phyloP scores from a whole-genome alignment of 2,797 vertebrate genomes.

The Aselliscus stoliczkanus region DNA sequence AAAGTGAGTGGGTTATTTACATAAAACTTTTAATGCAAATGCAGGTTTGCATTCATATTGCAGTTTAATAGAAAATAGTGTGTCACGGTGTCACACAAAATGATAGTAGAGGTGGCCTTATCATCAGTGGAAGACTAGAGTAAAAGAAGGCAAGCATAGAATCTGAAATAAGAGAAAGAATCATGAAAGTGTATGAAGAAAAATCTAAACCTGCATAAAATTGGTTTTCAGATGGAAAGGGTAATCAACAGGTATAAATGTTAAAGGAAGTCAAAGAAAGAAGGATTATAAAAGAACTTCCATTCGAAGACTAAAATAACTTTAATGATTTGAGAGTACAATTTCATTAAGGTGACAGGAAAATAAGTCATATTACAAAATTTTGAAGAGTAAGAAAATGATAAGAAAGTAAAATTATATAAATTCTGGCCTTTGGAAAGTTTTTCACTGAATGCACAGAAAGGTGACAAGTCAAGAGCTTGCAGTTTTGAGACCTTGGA shows the following conservation, averaged over 20 bases:
- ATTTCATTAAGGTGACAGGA: background rate
- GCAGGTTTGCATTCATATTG: background rate
- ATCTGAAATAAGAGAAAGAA: background rate
- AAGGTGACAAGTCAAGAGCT: background rate
- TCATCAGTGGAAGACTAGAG: background rate
- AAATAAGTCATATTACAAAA: background rate
- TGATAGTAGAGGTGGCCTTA: background rate
- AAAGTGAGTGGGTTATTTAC: background rate
- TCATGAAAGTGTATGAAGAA: background rate
- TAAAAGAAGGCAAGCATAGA: background rate
- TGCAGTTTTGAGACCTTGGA: background rate
- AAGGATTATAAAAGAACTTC: background rate
- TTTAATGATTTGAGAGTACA: background rate
- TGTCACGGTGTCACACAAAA: constrained; percentile 3
- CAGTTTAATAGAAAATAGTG: background rate
- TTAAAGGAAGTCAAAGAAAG: background rate
- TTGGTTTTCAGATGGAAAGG: background rate
- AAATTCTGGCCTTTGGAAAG: background rate
- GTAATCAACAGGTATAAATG: background rate
- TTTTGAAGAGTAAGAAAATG: background rate
- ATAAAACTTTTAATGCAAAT: constrained; percentile 8
- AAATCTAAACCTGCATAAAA: background rate
- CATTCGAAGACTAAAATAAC: background rate
- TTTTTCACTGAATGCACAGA: background rate
- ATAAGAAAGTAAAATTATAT: background rate